phyloP scores from a whole-genome alignment of 2,113 vertebrate species.

The Odontophorus gujanensis region DNA sequence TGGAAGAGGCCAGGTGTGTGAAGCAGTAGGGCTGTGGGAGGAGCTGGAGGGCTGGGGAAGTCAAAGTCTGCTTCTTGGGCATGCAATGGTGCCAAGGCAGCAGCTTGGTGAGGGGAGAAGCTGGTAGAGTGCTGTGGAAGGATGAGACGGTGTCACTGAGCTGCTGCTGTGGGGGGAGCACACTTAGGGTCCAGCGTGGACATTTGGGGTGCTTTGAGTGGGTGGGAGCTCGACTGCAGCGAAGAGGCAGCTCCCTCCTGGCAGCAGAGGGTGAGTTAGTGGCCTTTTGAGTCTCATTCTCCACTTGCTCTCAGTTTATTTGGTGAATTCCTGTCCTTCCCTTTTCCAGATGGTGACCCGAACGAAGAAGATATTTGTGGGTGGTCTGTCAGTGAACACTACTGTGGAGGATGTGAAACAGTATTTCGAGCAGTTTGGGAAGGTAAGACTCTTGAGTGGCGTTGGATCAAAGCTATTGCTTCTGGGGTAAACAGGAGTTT shows the following conservation, averaged over 20 bases:
- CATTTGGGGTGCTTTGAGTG: neutral
- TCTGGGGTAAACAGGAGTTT: neutral
- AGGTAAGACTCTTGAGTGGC: constrained; percentile 82
- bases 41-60: neutral
- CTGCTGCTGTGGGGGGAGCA: neutral
- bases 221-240: neutral
- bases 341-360: constrained; percentile 95
- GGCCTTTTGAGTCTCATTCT: neutral
- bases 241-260: rapidly evolving
- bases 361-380: constrained; percentile 99
- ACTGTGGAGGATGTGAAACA: constrained; percentile 99
- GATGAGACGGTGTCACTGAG: neutral
- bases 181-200: neutral
- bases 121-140: rapidly evolving
- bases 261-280: neutral
- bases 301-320: constrained; percentile 25
- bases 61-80: rapidly evolving
- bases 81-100: neutral
- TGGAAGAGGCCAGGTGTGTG: neutral
- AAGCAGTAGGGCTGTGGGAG: neutral
- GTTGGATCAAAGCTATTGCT: constrained; percentile 15
- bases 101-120: neutral
- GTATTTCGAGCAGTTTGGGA: constrained; percentile 99
- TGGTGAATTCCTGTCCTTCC: constrained; percentile 68
- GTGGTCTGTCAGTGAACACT: constrained; percentile 97